Evolutionary conservation across 2,797 vertebrate species (phyloP), one percentile per base, ranked within the genome.

Genomic region (Aulostomus chinensis): DNA sequence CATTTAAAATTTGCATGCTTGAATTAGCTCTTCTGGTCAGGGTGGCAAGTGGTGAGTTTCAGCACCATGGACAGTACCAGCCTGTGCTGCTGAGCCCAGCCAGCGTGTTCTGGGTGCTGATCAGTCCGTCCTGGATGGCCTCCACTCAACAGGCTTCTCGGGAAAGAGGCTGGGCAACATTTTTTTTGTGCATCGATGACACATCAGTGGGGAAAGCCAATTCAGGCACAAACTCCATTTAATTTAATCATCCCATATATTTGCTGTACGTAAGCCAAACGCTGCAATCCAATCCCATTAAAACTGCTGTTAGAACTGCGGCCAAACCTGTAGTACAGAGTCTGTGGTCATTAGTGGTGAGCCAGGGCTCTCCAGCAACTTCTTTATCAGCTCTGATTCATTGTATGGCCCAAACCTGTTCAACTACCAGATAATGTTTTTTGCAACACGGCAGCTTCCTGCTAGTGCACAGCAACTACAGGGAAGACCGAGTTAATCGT

Each of bases 11-110:
- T n/a, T n/a, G n/a, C n/a, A n/a, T n/a, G n/a, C n/a, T n/a, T n/a
- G n/a, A n/a, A n/a, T n/a, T n/a, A n/a, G n/a, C n/a, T n/a, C n/a
- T n/a, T n/a, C n/a, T n/a, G n/a, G n/a, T n/a, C n/a, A n/a, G n/a
- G n/a, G n/a, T n/a, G n/a, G n/a, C n/a, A n/a, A n/a, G n/a, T n/a
- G 41, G 56, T 37, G 57, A 34, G 29, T 25, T 74, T 88, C 80
- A 88, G 86, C 60, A 88, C 86, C 86, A 52, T 9, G 78, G 87
- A 85, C 83, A 88, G 86, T 49, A 10, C 11, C 61, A 39, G 54
- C 21, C 36, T 42, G 51, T 40, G 11, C 52, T 70, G 72, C 68
- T 78, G 64, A 68, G 47, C 26, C 14, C 64, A 45, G 43, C 57
- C 29, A n/a, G n/a, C n/a, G 46, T 67, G 69, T 39, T 54, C 69